A percentile compares a stretch with the other conserved stretches of the same genome.
Conservation (phyloP, 1,140 invertebrate genomes). For the Ostrea edulis region DNA sequence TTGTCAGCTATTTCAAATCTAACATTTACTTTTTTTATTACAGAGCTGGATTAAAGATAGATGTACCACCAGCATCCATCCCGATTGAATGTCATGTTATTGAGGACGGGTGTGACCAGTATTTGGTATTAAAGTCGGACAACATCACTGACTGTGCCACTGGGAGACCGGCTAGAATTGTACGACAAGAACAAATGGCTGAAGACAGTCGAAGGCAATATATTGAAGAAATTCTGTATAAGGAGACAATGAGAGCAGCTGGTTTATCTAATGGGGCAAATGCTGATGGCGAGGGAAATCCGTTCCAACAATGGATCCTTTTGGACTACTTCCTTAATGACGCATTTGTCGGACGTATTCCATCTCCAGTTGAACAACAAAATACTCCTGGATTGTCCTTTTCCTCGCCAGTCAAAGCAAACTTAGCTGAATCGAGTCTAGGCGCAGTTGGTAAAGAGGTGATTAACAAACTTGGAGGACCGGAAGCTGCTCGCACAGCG, state of each 20-base stretch:
- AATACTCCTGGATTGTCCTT: not conserved
- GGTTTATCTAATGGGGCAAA: not conserved
- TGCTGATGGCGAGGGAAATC: not conserved
- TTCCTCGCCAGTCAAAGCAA: not conserved
- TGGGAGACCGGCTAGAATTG: not conserved
- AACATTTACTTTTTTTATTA: not conserved
- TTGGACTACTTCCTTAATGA: constrained; percentile 7
- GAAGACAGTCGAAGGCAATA: not conserved
- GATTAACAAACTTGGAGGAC: not conserved
- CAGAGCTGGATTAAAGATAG: not conserved
- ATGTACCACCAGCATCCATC: not conserved
- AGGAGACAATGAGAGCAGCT: not conserved
- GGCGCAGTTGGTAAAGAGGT: not conserved
- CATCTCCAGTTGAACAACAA: constrained; percentile 3
- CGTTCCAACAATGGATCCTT: not conserved
- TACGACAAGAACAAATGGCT: not conserved
- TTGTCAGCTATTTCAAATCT: too few species aligned
- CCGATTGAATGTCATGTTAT: not conserved
- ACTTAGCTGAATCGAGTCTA: not conserved
- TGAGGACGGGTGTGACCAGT: constrained; percentile 1
- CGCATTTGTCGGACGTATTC: constrained; percentile 9
- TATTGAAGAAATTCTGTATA: not conserved
- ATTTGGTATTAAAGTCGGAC: constrained; percentile 12
- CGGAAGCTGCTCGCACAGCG: not conserved
- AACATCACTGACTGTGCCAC: not conserved